These are phyloP conservation scores for Stercorarius parasiticus DNA, from an alignment of 2,113 vertebrate species.

Conservation along the genomic window DNA sequence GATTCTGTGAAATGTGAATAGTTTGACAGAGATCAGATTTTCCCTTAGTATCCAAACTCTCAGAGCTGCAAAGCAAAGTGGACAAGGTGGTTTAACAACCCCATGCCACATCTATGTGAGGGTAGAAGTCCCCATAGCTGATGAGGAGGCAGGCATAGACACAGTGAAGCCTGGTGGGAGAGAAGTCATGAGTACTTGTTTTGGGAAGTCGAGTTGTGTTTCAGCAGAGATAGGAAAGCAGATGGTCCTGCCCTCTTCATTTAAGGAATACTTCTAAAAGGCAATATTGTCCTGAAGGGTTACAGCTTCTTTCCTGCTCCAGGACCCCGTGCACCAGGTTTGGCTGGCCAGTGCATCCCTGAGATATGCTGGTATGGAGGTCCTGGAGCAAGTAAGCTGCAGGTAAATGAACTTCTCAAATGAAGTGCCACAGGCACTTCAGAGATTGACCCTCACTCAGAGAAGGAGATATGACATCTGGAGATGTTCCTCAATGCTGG, in stretches of 20 bases:
- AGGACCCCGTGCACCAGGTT: accelerated
- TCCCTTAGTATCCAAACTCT: background rate
- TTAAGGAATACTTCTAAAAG: background rate
- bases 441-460: background rate
- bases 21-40: background rate
- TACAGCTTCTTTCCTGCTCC: background rate
- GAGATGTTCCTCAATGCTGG: background rate
- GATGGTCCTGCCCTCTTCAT: background rate
- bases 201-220: background rate
- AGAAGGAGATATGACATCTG: background rate
- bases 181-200: background rate
- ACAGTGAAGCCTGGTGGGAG: background rate
- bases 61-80: background rate
- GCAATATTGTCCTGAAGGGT: background rate
- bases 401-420: background rate
- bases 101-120: background rate
- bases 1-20: background rate
- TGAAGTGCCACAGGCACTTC: background rate
- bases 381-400: background rate
- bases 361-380: background rate
- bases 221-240: background rate
- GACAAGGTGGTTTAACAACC: background rate
- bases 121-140: background rate
- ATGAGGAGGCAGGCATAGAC: background rate
- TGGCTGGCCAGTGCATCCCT: background rate